A percentile compares a stretch with the other conserved stretches of the same genome.
Conservation (phyloP, 2,113 vertebrate genomes). For the Steatornis caripensis region DNA sequence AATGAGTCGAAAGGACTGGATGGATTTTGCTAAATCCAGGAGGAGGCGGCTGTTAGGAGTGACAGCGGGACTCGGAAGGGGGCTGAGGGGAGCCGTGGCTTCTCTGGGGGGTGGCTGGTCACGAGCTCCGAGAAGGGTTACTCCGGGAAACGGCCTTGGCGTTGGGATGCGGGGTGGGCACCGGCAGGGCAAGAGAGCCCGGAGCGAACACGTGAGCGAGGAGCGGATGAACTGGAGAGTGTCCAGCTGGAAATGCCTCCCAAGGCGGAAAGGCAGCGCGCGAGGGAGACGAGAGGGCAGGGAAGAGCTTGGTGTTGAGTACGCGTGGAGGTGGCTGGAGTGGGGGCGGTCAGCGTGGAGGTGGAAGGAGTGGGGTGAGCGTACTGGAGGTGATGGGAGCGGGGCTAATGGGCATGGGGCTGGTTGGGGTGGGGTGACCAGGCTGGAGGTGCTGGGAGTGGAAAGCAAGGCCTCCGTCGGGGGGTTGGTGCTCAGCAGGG, state of each 20-base stretch:
- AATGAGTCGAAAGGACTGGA: background rate
- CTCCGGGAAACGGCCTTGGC: background rate
- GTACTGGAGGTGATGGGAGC: too few relatives aligned
- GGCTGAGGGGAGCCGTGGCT: too few relatives aligned
- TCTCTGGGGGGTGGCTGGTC: background rate
- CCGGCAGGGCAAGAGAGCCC: background rate
- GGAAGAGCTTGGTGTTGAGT: background rate
- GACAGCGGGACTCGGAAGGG: accelerated
- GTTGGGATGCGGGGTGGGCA: background rate
- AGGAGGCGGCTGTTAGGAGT: background rate
- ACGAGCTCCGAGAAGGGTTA: background rate
- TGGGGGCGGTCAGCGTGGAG: too few relatives aligned
- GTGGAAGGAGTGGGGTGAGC: background rate
- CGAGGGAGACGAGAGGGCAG: background rate
- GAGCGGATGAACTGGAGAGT: background rate
- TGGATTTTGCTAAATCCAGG: background rate
- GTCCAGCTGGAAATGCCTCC: background rate
- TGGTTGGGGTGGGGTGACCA: background rate
- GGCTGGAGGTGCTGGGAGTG: background rate
- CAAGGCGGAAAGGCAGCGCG: background rate
- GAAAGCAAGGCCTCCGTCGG: background rate
- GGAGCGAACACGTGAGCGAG: accelerated
- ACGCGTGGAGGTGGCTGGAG: background rate
- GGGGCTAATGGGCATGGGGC: background rate
- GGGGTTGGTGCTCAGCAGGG: background rate